Conservation (phyloP, 2,888 invertebrate species). For the Orthosia gothica region DNA sequence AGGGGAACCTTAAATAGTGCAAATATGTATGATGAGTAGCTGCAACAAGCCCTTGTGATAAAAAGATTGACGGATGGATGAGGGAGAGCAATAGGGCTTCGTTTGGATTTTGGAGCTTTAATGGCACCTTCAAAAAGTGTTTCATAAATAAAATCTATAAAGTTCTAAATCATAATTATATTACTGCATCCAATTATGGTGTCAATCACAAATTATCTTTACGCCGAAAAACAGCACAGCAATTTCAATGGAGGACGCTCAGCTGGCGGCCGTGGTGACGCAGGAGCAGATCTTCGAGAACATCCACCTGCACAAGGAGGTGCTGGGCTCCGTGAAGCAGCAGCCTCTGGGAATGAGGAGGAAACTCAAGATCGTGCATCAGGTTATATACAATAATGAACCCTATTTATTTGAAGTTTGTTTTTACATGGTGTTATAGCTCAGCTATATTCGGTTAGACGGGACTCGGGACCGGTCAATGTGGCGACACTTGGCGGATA, state of each 20-base stretch:
- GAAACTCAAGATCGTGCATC: constrained; percentile 95
- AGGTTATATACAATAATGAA: constrained; percentile 81
- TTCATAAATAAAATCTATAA: background rate
- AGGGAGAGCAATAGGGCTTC: no score
- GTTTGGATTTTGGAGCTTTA: no score
- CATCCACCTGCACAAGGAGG: constrained; percentile 97
- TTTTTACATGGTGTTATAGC: background rate
- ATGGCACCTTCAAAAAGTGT: no score
- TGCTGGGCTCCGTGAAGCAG: constrained; percentile 96
- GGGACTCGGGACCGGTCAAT: no score
- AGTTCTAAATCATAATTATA: background rate
- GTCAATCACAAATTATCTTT: background rate
- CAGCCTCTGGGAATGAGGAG: constrained; percentile 96
- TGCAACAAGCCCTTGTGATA: no score
- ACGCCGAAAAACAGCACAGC: constrained; percentile 91
- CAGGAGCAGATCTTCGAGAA: constrained; percentile 98
- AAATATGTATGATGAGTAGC: no score
- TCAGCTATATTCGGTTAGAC: no score
- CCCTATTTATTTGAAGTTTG: background rate
- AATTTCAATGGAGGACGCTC: constrained; percentile 94
- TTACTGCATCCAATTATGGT: background rate
- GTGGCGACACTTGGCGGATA: no score
- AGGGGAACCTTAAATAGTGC: no score
- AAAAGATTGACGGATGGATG: no score
- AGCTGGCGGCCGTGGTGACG: constrained; percentile 91